A percentile compares a stretch with the other conserved stretches of the same genome.
These are phyloP conservation scores for Laodelphax striatellus DNA, from an alignment of 1,140 invertebrate genomes.

Conservation along the genomic window DNA sequence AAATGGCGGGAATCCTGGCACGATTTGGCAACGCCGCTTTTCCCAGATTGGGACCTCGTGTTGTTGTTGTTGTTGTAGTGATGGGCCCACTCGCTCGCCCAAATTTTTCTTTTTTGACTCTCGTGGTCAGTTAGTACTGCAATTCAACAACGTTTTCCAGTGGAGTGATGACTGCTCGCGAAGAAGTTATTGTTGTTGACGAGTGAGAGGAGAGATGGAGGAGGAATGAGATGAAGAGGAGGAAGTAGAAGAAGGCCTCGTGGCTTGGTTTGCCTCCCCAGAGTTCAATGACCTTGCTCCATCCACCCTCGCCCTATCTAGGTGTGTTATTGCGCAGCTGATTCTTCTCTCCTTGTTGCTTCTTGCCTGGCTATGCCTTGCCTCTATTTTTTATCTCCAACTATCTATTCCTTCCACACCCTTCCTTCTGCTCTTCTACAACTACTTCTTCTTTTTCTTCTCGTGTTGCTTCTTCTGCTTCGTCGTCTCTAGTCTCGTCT, in stretches of 20 bases:
- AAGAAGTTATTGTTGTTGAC: too few relatives aligned
- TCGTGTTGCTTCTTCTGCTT: neutral
- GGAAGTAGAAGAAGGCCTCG: neutral
- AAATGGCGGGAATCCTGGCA: too few relatives aligned
- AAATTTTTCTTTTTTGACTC: too few relatives aligned
- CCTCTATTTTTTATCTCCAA: neutral
- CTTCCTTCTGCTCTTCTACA: too few relatives aligned
- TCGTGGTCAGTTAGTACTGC: too few relatives aligned
- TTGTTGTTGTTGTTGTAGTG: constrained; percentile 1
- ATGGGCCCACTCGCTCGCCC: neutral
- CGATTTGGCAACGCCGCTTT: neutral
- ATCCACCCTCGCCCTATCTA: too few relatives aligned
- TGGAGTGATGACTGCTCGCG: too few relatives aligned
- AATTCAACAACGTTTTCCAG: too few relatives aligned
- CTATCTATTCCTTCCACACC: neutral
- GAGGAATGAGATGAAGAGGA: neutral
- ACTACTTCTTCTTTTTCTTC: too few relatives aligned
- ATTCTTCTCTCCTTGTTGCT: constrained; percentile 10
- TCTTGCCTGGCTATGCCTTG: neutral
- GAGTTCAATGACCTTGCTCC: too few relatives aligned
- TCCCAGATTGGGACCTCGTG: neutral
- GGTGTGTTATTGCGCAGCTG: neutral
- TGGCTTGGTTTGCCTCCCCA: neutral
- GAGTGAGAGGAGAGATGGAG: neutral
- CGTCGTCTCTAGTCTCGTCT: neutral